Percentiles rank a stretch among this genome's conserved stretches.
Conservation (phyloP, 2,797 vertebrate genomes). For the Pipistrellus kuhlii region DNA sequence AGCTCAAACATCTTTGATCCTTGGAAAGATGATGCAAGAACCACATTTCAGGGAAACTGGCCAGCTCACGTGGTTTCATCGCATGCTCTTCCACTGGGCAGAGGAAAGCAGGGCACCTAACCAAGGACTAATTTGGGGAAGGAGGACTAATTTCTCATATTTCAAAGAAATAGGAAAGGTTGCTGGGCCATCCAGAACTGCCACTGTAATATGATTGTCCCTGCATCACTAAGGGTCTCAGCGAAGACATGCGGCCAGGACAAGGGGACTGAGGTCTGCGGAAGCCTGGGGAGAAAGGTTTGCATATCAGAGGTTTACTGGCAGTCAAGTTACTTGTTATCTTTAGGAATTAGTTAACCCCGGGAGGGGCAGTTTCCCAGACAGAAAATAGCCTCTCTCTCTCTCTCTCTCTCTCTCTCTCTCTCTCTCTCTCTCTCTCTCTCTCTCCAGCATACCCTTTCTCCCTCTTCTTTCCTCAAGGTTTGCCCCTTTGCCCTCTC, state of each 20-base stretch:
- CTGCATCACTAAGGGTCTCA: background rate
- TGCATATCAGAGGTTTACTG: background rate
- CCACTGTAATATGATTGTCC: background rate
- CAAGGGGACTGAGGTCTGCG: background rate
- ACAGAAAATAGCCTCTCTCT: background rate
- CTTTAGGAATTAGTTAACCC: conserved; percentile 14
- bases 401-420: too few species aligned
- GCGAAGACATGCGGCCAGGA: background rate
- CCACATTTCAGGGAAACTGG: background rate
- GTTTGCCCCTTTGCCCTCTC: background rate
- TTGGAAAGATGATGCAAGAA: background rate
- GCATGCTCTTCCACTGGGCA: background rate
- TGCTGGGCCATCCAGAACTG: background rate
- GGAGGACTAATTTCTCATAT: conserved; percentile 39
- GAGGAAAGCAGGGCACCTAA: background rate
- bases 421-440: background rate
- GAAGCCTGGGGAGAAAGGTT: background rate
- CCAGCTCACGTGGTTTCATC: background rate
- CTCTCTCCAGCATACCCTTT: background rate
- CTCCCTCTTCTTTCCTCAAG: background rate
- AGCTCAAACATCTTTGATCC: background rate
- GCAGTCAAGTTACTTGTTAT: background rate
- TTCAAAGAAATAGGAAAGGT: conserved; percentile 5
- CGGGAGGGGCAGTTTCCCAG: background rate
- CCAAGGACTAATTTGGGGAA: background rate